These are phyloP conservation scores for Brenthis hecate DNA, from an alignment of 2,888 invertebrate genomes.

Conservation along the genomic window DNA sequence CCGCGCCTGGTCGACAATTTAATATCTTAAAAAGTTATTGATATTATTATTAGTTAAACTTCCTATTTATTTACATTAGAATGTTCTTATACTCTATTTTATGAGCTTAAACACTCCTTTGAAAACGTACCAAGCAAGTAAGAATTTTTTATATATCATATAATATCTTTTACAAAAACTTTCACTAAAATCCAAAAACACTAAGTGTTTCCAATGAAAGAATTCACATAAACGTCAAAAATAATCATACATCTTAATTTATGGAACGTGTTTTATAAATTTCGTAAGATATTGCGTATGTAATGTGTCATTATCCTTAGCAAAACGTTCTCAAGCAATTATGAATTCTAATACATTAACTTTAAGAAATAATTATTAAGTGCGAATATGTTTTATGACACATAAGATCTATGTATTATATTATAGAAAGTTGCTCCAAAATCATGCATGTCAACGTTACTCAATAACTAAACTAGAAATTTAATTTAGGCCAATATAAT, in stretches of 20 bases:
- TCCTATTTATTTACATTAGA: too few relatives aligned
- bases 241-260: slow-evolving; percentile 24
- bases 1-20: too few relatives aligned
- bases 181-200: slow-evolving; percentile 11
- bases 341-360: slow-evolving; percentile 1
- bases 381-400: slow-evolving; percentile 4
- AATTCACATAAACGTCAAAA: slow-evolving; percentile 18
- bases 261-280: slow-evolving; percentile 27
- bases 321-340: slow-evolving; percentile 4
- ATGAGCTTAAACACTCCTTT: too few relatives aligned
- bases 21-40: too few relatives aligned
- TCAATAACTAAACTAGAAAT: slow-evolving; percentile 32
- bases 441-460: slow-evolving; percentile 39
- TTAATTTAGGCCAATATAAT: slow-evolving; percentile 27
- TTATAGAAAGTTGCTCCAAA: slow-evolving; percentile 78
- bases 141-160: too few relatives aligned
- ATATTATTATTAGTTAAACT: too few relatives aligned
- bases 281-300: slow-evolving; percentile 22
- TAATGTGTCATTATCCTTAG: slow-evolving; percentile 13
- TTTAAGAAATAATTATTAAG: slow-evolving; percentile 9
- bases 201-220: slow-evolving; percentile 12
- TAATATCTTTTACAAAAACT: neutral
- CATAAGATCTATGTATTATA: slow-evolving; percentile 12
- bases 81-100: too few relatives aligned
- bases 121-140: too few relatives aligned